phyloP scores from a whole-genome alignment of 2,888 invertebrate genomes.

The Acrocera orbiculus region DNA sequence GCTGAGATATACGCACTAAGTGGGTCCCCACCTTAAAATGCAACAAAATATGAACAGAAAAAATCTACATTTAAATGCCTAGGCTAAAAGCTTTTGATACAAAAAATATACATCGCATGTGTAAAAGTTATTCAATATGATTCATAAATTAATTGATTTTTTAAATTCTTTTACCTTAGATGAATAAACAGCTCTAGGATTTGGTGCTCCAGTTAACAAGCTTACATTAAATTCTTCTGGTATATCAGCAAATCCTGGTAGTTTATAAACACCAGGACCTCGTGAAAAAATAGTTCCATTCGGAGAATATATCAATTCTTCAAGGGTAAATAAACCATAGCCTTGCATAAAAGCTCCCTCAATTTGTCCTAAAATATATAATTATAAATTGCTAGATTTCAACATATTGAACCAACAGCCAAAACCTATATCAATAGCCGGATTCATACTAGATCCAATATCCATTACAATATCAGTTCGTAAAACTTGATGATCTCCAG shows the following conservation, averaged over 20 bases:
- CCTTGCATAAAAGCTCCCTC: constrained; percentile 93
- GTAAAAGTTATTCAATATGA: background rate
- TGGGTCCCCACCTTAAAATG: too few relatives aligned
- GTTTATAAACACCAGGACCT: constrained; percentile 87
- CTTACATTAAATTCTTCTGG: constrained; percentile 86
- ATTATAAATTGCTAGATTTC: too few relatives aligned
- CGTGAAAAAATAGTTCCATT: constrained; percentile 63
- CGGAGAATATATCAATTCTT: constrained; percentile 76
- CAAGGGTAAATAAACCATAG: constrained; percentile 78
- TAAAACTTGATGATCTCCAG: constrained; percentile 80
- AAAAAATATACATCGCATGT: background rate
- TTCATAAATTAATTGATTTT: too few relatives aligned
- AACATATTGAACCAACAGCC: too few relatives aligned
- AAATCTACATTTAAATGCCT: too few relatives aligned
- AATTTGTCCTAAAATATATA: too few relatives aligned
- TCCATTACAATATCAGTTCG: constrained; percentile 94
- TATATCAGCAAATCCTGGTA: constrained; percentile 84
- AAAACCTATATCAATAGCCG: constrained; percentile 90
- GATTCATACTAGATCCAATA: constrained; percentile 84
- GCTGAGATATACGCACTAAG: too few relatives aligned
- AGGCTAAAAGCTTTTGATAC: background rate
- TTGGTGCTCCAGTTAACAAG: constrained; percentile 74
- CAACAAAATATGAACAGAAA: too few relatives aligned
- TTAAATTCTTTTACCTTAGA: constrained; percentile 53
- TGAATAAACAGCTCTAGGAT: constrained; percentile 82